A percentile compares a stretch with the other conserved stretches of the same genome.
phyloP scores from a whole-genome alignment of 2,888 invertebrate genomes.

The Cephonodes hylas region DNA sequence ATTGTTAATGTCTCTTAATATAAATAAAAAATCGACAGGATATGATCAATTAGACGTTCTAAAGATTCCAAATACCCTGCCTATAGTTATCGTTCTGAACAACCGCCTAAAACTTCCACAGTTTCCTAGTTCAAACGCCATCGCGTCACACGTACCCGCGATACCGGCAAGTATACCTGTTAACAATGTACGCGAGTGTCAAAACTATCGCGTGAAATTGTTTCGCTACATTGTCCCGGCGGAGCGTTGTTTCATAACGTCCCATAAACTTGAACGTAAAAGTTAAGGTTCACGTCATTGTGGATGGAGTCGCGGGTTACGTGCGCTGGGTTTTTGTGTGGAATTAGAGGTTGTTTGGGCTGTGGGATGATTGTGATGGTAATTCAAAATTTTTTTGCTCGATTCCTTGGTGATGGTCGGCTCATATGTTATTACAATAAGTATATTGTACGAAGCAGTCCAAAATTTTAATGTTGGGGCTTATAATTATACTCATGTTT shows the following conservation, averaged over 20 bases:
- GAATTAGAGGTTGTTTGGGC: background rate
- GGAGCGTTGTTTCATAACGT: conserved; percentile 61
- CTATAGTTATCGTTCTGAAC: too few relatives aligned
- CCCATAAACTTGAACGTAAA: conserved; percentile 62
- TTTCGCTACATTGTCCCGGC: conserved; percentile 60
- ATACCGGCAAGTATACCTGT: conserved; percentile 29
- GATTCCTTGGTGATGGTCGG: too few relatives aligned
- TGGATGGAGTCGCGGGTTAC: conserved; percentile 22
- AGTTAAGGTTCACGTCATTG: conserved; percentile 22
- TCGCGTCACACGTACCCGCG: background rate
- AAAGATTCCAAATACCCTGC: too few relatives aligned
- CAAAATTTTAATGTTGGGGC: background rate
- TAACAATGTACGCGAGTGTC: conserved; percentile 59
- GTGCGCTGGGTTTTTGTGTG: background rate
- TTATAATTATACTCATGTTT: too few relatives aligned
- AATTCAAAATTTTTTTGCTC: too few relatives aligned
- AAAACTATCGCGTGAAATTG: conserved; percentile 63
- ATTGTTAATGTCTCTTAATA: too few relatives aligned
- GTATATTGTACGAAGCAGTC: too few relatives aligned
- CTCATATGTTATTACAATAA: too few relatives aligned
- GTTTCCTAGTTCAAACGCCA: background rate
- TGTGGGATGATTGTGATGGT: too few relatives aligned
- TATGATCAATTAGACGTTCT: too few relatives aligned
- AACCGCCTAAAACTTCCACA: background rate
- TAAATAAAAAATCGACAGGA: too few relatives aligned